Percentiles rank a stretch among this genome's conserved stretches.
These are phyloP conservation scores for Plotosus lineatus DNA, from an alignment of 2,113 vertebrate genomes.

Conservation along the genomic window DNA sequence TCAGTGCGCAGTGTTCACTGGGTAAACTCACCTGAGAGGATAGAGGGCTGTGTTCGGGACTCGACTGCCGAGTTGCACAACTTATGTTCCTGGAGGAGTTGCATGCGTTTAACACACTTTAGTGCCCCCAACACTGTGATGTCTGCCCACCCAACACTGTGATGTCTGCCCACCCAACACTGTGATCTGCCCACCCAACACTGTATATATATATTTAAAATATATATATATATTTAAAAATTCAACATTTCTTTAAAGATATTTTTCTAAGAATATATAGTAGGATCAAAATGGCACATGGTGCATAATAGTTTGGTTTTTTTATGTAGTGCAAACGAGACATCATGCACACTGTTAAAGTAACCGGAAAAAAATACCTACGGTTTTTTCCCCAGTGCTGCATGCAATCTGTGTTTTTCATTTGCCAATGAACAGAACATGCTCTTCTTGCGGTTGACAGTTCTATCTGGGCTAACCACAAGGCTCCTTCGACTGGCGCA, in stretches of 20 bases:
- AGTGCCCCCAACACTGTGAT: neutral
- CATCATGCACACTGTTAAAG: neutral
- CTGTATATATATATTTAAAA: too few relatives aligned
- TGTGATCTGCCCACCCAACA: too few relatives aligned
- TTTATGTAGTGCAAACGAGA: neutral
- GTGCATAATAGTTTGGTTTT: neutral
- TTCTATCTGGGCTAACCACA: slow-evolving; percentile 23
- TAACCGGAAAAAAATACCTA: neutral
- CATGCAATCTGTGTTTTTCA: slow-evolving; percentile 50
- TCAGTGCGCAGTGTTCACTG: slow-evolving; percentile 48
- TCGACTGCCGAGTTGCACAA: too few relatives aligned
- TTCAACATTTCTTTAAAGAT: neutral
- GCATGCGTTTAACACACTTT: neutral
- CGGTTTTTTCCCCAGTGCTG: neutral
- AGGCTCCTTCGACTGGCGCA: neutral
- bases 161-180: too few relatives aligned
- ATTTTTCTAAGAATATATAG: neutral
- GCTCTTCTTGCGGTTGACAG: slow-evolving; percentile 29
- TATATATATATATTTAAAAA: too few relatives aligned
- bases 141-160: too few relatives aligned
- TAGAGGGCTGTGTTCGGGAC: too few relatives aligned
- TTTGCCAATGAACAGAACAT: slow-evolving; percentile 1
- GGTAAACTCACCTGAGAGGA: slow-evolving; percentile 43
- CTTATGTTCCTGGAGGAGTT: neutral
- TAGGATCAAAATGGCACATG: neutral